Base-by-base conservation (phyloP, 2,113 vertebrate species). In the Rhabdomys dilectus region DNA sequence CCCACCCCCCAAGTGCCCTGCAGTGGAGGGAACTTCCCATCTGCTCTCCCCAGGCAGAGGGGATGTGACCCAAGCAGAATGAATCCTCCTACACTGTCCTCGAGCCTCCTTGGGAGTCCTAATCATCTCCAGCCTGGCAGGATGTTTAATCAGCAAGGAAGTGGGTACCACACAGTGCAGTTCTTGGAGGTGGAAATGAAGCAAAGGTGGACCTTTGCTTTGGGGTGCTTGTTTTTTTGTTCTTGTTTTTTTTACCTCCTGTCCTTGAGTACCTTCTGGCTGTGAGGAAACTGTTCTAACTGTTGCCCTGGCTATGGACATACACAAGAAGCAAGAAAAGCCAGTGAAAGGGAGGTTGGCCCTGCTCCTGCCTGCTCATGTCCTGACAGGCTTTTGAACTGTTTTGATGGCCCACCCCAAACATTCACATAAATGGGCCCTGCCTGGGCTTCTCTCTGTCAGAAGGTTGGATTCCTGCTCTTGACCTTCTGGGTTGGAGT, bases 91-190 rank as follows among this genome's bases (percentile, higher is more conserved):
- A 4, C 42, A 39, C 68, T 45, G 90, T 45, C 88, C 92, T 91
- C 56, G 45, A 64, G 34, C 39, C 91, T 64, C 77, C 77, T 24
- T 48, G 66, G 62, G 73, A 81, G 34, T 11, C 53, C 85, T 26
- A 26, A 73, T 29, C 60, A 64, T 4, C 75, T 84, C 34, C 12
- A 58, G 72, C 48, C 39, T 60, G 11, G 86, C 89, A 80, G 2
- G 17, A 39, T 4, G 4, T 76, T 84, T 93, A 96, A 89, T 96
- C 51, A 96, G 90, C 58, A 92, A 45, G 26, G 58, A 96, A 8
- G 3, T 45, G 13, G 66, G 66, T 76, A 9, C 7, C 4, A 2
- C 1, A 31, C 3, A 17, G 0, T 0, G 24, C 34, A 5, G 48
- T 76, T 39, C 31, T 84, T 70, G 24, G 36, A 56, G 60, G 5